A percentile compares a stretch with the other conserved stretches of the same genome.
Evolutionary conservation across 2,113 vertebrate species (phyloP).

Genomic region (Sterna hirundo): DNA sequence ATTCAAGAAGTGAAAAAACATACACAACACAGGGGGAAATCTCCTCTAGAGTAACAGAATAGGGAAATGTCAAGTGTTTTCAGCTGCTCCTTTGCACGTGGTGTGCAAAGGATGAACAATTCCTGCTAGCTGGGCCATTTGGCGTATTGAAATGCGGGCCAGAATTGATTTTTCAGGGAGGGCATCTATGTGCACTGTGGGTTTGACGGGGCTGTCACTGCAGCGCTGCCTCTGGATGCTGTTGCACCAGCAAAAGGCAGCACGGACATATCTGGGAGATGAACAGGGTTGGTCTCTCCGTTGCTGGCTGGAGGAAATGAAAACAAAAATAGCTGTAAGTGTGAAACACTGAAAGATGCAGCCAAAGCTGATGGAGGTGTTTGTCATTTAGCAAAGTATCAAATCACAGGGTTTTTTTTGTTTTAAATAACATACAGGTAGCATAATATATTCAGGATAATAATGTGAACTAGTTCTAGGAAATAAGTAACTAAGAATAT

Average conservation of each 20-base stretch:
- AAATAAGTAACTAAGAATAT: neutral
- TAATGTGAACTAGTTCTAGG: neutral
- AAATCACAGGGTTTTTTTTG: neutral
- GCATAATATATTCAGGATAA: neutral
- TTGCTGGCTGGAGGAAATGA: neutral
- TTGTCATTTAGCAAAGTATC: neutral
- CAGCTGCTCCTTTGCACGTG: neutral
- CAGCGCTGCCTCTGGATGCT: accelerated
- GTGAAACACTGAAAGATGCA: neutral
- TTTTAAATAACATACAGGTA: neutral
- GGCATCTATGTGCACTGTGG: neutral
- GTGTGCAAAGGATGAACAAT: neutral
- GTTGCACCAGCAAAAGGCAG: neutral
- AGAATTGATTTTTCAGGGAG: neutral
- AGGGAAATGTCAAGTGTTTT: neutral
- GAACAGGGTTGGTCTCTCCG: neutral
- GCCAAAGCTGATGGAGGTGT: neutral
- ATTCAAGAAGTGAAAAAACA: accelerated
- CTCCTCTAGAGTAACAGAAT: neutral
- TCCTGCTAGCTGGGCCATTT: neutral
- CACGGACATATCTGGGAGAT: accelerated
- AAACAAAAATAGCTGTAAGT: neutral
- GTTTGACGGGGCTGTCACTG: accelerated
- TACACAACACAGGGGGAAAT: accelerated
- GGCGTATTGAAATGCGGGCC: neutral